Conservation (phyloP, 2,888 invertebrate genomes). For the Endotricha flammealis region DNA sequence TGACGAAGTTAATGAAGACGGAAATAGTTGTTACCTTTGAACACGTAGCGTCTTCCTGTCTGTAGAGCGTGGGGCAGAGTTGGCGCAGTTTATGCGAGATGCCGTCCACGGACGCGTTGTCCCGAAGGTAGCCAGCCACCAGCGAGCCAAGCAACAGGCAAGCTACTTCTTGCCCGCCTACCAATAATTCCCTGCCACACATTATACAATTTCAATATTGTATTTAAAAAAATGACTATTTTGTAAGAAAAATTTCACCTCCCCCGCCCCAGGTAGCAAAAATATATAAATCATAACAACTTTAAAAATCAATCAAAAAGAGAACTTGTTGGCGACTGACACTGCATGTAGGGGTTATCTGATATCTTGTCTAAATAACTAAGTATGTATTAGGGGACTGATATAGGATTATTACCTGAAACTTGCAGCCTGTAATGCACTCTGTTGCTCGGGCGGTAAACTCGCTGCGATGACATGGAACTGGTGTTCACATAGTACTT, state of each 20-base stretch:
- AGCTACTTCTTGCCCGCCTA: slow-evolving; percentile 84
- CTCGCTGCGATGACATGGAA: slow-evolving; percentile 87
- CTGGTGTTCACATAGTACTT: slow-evolving; percentile 94
- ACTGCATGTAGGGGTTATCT: too few species aligned
- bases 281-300: too few species aligned
- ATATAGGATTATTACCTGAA: too few species aligned
- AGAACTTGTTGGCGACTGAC: too few species aligned
- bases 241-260: too few species aligned
- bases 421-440: slow-evolving; percentile 79
- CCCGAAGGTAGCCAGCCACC: slow-evolving; percentile 94
- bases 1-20: background rate
- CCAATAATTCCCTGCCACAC: slow-evolving; percentile 85
- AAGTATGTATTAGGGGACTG: too few species aligned
- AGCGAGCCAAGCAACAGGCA: slow-evolving; percentile 87
- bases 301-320: too few species aligned
- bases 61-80: slow-evolving; percentile 95
- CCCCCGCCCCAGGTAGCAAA: too few species aligned
- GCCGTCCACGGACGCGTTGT: slow-evolving; percentile 95
- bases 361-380: too few species aligned
- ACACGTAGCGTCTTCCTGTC: slow-evolving; percentile 96
- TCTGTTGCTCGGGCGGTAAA: slow-evolving; percentile 82
- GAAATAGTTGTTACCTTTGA: slow-evolving; percentile 85
- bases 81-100: slow-evolving; percentile 92
- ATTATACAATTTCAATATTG: too few species aligned
- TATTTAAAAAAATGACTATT: too few species aligned